A percentile compares a stretch with the other conserved stretches of the same genome.
These are phyloP conservation scores for Acridotheres tristis DNA, from an alignment of 2,797 vertebrate genomes.

Conservation along the genomic window DNA sequence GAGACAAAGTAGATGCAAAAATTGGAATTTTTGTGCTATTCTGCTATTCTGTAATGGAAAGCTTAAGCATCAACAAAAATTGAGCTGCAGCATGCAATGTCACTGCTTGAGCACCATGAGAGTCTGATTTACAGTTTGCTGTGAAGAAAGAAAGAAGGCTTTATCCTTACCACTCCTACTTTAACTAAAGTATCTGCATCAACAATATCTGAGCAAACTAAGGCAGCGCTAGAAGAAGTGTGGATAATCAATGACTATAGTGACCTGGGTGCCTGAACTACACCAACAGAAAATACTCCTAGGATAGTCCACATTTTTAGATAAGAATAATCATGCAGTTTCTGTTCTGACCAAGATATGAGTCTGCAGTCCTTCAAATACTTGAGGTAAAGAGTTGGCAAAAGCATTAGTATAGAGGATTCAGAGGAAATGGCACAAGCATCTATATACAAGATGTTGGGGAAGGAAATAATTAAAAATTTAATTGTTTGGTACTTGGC, in stretches of 20 bases:
- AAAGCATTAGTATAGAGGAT: neutral
- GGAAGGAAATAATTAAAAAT: neutral
- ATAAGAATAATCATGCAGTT: neutral
- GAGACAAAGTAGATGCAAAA: neutral
- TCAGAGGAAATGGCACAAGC: neutral
- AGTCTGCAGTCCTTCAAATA: neutral
- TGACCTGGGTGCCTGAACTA: neutral
- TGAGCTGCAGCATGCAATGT: neutral
- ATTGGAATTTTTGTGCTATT: neutral
- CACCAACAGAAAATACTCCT: neutral
- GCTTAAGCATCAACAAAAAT: neutral
- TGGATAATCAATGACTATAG: neutral
- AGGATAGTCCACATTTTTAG: neutral
- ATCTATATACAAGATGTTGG: neutral
- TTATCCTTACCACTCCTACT: neutral
- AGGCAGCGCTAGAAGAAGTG: neutral
- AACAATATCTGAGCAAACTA: neutral
- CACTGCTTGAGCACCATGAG: neutral
- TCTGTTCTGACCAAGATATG: neutral
- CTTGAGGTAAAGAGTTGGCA: neutral
- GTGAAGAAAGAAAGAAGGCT: neutral
- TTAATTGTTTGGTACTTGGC: neutral
- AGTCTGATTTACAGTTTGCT: neutral
- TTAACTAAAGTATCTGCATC: neutral
- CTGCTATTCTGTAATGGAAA: neutral